phyloP scores from a whole-genome alignment of 2,797 vertebrate genomes.

The Gambusia yucatana region DNA sequence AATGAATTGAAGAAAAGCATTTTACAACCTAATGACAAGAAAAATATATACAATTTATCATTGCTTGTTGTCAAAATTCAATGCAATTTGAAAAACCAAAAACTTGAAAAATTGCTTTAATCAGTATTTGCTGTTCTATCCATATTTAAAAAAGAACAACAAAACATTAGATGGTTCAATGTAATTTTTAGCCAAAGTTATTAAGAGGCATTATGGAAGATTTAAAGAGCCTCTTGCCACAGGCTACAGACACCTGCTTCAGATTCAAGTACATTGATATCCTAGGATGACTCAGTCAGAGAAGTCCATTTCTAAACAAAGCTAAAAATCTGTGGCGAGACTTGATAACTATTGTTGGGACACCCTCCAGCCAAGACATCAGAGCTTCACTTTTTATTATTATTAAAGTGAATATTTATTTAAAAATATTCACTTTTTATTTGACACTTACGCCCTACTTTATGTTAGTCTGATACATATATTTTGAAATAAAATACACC shows the following conservation, averaged over 20 bases:
- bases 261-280: not conserved
- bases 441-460: not conserved
- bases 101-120: not conserved
- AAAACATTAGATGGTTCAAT: not conserved
- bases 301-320: not conserved
- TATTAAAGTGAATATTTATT: too few relatives aligned
- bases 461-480: not conserved
- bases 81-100: not conserved
- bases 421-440: not conserved
- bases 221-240: not conserved
- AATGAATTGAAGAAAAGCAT: not conserved
- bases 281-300: not conserved
- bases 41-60: not conserved
- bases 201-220: not conserved
- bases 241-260: not conserved
- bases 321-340: not conserved
- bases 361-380: not conserved
- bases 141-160: not conserved
- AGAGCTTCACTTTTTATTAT: not conserved
- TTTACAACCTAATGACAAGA: not conserved
- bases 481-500: not conserved
- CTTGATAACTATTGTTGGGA: not conserved
- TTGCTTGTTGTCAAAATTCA: not conserved
- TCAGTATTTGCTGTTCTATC: not conserved
- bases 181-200: not conserved